Evolutionary conservation across 2,113 vertebrate genomes (phyloP).

Genomic region (Cyprinodon variegatus): DNA sequence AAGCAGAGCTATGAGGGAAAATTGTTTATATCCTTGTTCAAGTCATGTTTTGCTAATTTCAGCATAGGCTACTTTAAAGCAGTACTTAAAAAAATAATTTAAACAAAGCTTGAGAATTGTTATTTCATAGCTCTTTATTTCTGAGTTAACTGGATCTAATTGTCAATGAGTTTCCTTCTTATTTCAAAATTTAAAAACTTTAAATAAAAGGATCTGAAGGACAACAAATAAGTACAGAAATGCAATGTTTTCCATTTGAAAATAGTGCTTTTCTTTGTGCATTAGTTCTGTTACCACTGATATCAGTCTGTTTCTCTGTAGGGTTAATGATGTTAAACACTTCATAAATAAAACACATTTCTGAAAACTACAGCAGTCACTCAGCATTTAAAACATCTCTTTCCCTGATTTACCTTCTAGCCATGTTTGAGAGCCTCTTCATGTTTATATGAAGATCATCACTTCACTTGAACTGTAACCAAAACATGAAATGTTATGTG

Average conservation of each 20-base stretch:
- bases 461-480: constrained; percentile 16
- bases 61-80: neutral
- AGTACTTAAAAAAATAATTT: neutral
- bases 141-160: constrained; percentile 19
- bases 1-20: neutral
- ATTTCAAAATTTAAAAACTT: neutral
- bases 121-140: neutral
- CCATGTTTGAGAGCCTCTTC: constrained; percentile 14
- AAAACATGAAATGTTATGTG: constrained; percentile 24
- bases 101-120: neutral
- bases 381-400: neutral
- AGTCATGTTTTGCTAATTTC: neutral
- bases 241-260: rapidly evolving
- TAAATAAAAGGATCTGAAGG: neutral
- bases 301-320: neutral
- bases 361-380: neutral
- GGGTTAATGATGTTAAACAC: neutral
- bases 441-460: constrained; percentile 11
- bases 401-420: neutral
- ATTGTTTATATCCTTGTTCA: neutral
- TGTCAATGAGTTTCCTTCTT: constrained; percentile 15
- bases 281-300: neutral
- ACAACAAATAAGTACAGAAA: neutral
- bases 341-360: neutral
- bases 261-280: neutral